Conservation (phyloP, 2,797 vertebrate species). For the Platalea minor region DNA sequence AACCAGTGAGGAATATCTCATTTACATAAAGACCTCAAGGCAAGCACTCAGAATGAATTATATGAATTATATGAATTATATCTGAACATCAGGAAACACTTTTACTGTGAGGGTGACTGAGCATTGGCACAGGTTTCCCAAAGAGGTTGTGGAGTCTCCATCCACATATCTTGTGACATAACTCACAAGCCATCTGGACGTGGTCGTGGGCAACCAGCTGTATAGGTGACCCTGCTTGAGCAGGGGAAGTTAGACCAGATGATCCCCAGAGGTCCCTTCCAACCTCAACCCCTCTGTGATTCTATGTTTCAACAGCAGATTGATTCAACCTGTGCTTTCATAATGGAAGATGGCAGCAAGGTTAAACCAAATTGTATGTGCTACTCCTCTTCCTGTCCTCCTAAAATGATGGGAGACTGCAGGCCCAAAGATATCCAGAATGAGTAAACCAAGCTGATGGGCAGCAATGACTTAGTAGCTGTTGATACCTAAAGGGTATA, state of each 20-base stretch:
- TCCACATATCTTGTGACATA: background rate
- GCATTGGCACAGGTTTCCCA: background rate
- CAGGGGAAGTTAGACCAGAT: background rate
- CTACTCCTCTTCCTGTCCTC: background rate
- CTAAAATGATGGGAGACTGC: background rate
- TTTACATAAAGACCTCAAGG: background rate
- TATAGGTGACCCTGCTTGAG: background rate
- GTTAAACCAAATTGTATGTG: background rate
- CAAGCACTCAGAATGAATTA: background rate
- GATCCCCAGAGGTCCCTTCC: background rate
- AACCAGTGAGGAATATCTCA: background rate
- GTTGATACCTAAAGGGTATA: background rate
- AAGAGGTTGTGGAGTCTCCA: background rate
- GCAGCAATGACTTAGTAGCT: background rate
- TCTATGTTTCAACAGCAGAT: background rate
- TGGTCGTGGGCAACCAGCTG: background rate
- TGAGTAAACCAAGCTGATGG: background rate
- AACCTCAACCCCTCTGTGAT: background rate
- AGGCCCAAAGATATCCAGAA: background rate
- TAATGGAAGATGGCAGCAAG: background rate
- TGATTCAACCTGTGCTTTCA: background rate
- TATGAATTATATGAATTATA: too few species aligned
- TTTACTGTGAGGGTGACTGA: background rate
- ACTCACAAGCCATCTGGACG: fast-evolving
- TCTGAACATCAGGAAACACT: background rate